Conservation (phyloP, 2,888 invertebrate species). For the Polyommatus iphigenia region DNA sequence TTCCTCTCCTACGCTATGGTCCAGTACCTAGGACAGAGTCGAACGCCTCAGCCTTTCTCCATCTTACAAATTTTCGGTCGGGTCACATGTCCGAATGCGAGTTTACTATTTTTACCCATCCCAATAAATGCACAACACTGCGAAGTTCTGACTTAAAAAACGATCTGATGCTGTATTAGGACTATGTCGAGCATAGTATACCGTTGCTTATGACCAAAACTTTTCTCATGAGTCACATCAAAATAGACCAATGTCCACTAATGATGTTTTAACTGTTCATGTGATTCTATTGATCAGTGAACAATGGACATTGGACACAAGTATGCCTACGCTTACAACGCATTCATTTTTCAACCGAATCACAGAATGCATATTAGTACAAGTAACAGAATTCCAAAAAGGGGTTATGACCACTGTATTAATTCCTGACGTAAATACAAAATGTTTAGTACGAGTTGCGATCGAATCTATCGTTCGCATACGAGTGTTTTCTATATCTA, state of each 20-base stretch:
- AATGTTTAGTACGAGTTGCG: no score
- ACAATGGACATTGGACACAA: neutral
- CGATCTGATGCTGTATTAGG: neutral
- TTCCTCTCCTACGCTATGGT: no score
- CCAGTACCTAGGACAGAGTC: no score
- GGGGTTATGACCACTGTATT: neutral
- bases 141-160: no score
- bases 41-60: no score
- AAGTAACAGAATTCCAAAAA: neutral
- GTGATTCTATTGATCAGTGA: neutral
- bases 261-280: neutral
- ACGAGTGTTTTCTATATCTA: neutral
- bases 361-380: no score
- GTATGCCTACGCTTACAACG: neutral
- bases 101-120: no score
- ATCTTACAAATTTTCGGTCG: no score
- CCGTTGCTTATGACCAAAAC: conserved; percentile 10
- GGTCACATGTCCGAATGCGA: no score
- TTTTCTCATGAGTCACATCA: neutral
- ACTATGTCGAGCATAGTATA: neutral
- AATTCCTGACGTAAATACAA: no score
- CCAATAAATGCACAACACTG: no score
- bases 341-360: neutral
- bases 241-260: neutral
- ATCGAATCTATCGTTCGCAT: no score